Base-by-base conservation (phyloP, 2,888 invertebrate genomes). In the Pimpla rufipes region DNA sequence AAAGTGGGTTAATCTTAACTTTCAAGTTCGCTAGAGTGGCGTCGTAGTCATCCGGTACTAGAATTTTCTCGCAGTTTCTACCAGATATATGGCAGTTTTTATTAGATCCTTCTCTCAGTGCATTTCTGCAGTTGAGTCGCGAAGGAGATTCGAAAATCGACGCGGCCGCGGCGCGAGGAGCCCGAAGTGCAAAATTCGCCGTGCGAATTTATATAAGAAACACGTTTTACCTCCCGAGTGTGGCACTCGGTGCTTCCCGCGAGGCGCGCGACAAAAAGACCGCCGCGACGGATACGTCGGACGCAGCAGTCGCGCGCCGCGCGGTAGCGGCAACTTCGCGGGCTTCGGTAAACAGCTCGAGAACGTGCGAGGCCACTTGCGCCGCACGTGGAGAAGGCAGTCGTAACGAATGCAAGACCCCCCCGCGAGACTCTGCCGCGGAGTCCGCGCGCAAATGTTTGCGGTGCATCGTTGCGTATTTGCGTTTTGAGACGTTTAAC, bases 121-220 rank as follows among this genome's bases (percentile, higher is more conserved):
- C 35, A n/a, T 35, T 50, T 70, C 18, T 40, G 21, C 37, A 55
- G 21, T 70, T 40, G 70, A 52, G 70, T 52, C 35, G 37, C 35
- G 16, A 37, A 62, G 3, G 18, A 35, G n/a, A 55, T 70, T 70
- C 23, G n/a, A 70, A 70, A 70, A 21, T 70, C 35, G 55, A 50
- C 50, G 40, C 7, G 13, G 52, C 35, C 21, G 37, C 11, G 13
- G 5, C 8, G 8, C 10, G 29, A n/a, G 37, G 52, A 37, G 70
- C 7, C 71, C 42, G 42, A 57, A 57, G 71, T 57, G 70, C 52
- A n/a, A n/a, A n/a, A n/a, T n/a, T 52, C 52, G 68, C 57, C 70
- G 40, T 40, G 52, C n/a, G 40, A 70, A 55, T 52, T 37, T 40
- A 40, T 70, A 55, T n/a, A 35, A 55, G 55, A 70, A 55, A 40